Percentiles rank a stretch among this genome's conserved stretches.
These are phyloP conservation scores for Sebastes alutus DNA, from an alignment of 2,797 vertebrate genomes.

Conservation along the genomic window DNA sequence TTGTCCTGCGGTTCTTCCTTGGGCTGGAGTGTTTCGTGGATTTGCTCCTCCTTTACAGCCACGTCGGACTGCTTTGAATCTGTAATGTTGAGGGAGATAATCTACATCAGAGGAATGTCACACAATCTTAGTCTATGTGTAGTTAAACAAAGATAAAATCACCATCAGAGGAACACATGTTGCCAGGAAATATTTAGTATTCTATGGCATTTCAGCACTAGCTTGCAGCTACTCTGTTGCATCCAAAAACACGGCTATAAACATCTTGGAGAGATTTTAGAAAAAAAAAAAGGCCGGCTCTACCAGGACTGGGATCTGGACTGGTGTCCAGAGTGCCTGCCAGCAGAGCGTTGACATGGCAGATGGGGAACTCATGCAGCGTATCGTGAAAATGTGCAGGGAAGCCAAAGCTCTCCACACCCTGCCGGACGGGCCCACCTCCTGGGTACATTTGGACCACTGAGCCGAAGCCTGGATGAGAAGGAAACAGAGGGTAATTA, in stretches of 20 bases:
- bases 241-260: background rate
- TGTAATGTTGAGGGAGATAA: slow-evolving; percentile 12
- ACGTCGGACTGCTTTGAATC: slow-evolving; percentile 47
- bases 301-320: slow-evolving; percentile 53
- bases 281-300: background rate
- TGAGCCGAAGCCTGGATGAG: slow-evolving; percentile 89
- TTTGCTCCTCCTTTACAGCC: slow-evolving; percentile 30
- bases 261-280: background rate
- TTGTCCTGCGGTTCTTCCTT: slow-evolving; percentile 42
- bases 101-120: background rate
- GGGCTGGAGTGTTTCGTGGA: slow-evolving; percentile 28
- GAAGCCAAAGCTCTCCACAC: slow-evolving; percentile 95
- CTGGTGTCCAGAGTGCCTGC: slow-evolving; percentile 83
- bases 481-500: slow-evolving; percentile 2
- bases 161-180: background rate
- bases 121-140: background rate
- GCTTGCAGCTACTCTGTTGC: background rate
- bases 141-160: background rate
- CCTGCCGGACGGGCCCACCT: slow-evolving; percentile 89
- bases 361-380: slow-evolving; percentile 94
- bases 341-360: slow-evolving; percentile 90
- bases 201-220: background rate
- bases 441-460: slow-evolving; percentile 97
- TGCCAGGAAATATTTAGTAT: background rate
- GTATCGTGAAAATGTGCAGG: slow-evolving; percentile 87